Conservation (phyloP, 2,888 invertebrate species). For the Drosophila anomelani region DNA sequence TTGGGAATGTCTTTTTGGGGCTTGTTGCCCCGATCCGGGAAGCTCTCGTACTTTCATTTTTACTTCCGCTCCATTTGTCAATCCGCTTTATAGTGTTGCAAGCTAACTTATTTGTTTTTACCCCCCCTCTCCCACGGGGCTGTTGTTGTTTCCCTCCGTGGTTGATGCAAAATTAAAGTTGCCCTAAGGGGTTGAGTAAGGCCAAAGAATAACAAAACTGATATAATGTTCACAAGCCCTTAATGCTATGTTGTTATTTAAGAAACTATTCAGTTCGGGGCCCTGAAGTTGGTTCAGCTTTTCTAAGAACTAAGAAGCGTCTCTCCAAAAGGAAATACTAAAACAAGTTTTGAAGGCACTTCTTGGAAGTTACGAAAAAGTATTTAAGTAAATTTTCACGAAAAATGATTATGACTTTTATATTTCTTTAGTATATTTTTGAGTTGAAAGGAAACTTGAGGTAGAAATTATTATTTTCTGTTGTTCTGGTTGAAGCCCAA, state of each 20-base stretch:
- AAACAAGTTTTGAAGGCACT: neutral
- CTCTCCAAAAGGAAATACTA: neutral
- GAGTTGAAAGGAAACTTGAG: neutral
- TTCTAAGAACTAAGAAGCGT: neutral
- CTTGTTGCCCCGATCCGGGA: slow-evolving; percentile 30
- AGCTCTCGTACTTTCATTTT: slow-evolving; percentile 44
- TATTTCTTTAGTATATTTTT: neutral
- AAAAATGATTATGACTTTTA: neutral
- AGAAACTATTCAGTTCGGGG: neutral
- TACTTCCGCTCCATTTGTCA: slow-evolving; percentile 65
- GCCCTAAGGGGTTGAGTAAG: neutral
- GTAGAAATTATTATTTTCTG: neutral
- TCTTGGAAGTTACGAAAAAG: neutral
- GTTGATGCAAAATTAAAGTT: slow-evolving; percentile 17
- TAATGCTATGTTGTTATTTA: neutral
- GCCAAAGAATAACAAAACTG: neutral
- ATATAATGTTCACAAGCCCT: neutral
- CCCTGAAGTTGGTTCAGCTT: neutral
- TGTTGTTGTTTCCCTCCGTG: slow-evolving; percentile 13
- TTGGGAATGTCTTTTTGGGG: slow-evolving; percentile 16
- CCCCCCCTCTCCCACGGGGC: neutral
- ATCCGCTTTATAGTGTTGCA: slow-evolving; percentile 50
- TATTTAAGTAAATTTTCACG: neutral
- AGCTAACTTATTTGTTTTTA: slow-evolving; percentile 35
- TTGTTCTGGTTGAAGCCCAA: neutral